phyloP scores from a whole-genome alignment of 2,797 vertebrate species.

The Periparus ater region DNA sequence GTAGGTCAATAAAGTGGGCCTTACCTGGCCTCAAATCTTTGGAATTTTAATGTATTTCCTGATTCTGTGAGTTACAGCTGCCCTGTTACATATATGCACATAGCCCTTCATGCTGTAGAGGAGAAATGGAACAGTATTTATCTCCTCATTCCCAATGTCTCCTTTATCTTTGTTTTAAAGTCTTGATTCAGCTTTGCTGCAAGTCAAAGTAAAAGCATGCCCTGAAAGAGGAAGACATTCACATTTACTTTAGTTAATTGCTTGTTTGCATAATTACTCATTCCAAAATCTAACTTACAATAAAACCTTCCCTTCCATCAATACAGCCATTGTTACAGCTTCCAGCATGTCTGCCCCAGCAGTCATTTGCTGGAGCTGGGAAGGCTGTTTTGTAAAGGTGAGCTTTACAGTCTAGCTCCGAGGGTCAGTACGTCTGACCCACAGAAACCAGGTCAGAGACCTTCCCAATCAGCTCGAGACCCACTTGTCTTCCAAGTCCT shows the following conservation, averaged over 20 bases:
- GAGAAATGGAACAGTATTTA: not conserved
- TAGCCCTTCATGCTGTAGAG: not conserved
- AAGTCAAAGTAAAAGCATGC: conserved; percentile 11
- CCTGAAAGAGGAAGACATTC: not conserved
- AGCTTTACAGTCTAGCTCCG: not conserved
- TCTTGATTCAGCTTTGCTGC: not conserved
- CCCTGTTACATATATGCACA: not conserved
- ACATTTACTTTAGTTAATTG: conserved; percentile 56
- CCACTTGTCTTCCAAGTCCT: not conserved
- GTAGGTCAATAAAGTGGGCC: not conserved
- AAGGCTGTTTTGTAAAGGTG: conserved; percentile 30
- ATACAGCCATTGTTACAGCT: conserved; percentile 38
- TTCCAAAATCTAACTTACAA: conserved; percentile 26
- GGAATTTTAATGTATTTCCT: conserved; percentile 49
- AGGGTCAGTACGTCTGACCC: not conserved
- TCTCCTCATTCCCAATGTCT: not conserved
- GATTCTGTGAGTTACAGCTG: conserved; percentile 40
- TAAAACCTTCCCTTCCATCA: conserved; percentile 32
- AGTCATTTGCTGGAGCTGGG: not conserved
- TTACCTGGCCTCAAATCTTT: not conserved
- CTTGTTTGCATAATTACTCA: conserved; percentile 59
- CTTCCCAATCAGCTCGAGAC: not conserved
- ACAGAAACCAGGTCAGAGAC: not conserved
- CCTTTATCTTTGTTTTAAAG: conserved; percentile 15
- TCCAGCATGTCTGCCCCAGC: not conserved